Conservation (phyloP, 1,140 invertebrate genomes). For the Microvelia longipes region DNA sequence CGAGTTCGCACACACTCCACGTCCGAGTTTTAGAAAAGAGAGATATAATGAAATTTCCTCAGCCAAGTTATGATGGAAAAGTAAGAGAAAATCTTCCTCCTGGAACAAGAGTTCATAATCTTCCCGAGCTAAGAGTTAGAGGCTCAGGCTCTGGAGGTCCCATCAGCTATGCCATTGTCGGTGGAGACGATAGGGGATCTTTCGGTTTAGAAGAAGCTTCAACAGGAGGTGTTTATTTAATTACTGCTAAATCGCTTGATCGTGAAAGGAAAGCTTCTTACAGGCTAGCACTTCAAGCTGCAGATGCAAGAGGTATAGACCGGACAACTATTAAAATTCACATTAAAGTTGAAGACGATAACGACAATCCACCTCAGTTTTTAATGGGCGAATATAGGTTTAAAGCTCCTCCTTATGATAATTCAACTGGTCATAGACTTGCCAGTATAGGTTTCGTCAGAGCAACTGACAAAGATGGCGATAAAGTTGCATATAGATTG, state of each 20-base stretch:
- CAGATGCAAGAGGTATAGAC: slow-evolving; percentile 53
- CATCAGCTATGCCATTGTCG: slow-evolving; percentile 58
- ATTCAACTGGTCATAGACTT: slow-evolving; percentile 42
- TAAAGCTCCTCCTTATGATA: slow-evolving; percentile 35
- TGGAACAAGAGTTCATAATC: slow-evolving; percentile 47
- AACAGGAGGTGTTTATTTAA: slow-evolving; percentile 44
- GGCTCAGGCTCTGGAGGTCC: slow-evolving; percentile 33
- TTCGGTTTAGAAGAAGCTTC: slow-evolving; percentile 49
- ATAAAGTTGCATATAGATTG: slow-evolving; percentile 67
- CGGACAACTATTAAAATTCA: slow-evolving; percentile 53
- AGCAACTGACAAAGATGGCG: slow-evolving; percentile 71
- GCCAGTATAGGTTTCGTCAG: slow-evolving; percentile 61
- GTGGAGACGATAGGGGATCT: slow-evolving; percentile 48
- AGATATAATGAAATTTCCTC: slow-evolving; percentile 61
- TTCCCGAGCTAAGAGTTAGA: slow-evolving; percentile 45
- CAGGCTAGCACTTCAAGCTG: slow-evolving; percentile 54
- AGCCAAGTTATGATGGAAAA: slow-evolving; percentile 41
- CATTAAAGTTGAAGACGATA: slow-evolving; percentile 63
- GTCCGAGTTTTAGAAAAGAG: slow-evolving; percentile 64
- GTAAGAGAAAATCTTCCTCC: slow-evolving; percentile 56
- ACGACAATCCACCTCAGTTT: slow-evolving; percentile 80
- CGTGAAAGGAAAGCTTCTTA: slow-evolving; percentile 51
- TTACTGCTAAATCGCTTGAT: slow-evolving; percentile 55
- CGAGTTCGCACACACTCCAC: slow-evolving; percentile 60
- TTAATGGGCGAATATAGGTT: slow-evolving; percentile 61